Conservation (phyloP, 2,113 vertebrate species). For the Pelecanus crispus region DNA sequence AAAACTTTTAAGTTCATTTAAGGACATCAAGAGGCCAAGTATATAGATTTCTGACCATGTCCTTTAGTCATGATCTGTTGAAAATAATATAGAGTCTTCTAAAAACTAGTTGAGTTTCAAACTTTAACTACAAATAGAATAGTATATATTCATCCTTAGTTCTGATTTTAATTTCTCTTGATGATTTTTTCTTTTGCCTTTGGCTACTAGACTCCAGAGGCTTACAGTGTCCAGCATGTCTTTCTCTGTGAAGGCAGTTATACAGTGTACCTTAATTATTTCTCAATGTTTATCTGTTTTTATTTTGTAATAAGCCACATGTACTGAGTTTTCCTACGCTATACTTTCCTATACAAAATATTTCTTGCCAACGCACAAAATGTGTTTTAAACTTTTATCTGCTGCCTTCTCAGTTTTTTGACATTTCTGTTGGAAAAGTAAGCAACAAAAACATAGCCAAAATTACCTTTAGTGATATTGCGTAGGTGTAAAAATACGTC, state of each 20-base stretch:
- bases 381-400: background rate
- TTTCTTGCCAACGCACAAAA: background rate
- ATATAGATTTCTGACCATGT: background rate
- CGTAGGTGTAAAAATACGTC: background rate
- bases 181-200: background rate
- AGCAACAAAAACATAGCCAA: background rate
- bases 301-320: background rate
- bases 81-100: background rate
- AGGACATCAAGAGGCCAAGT: background rate
- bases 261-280: background rate
- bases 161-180: background rate
- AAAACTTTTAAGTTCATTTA: background rate
- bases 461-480: background rate
- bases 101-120: background rate
- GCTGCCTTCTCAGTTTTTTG: background rate
- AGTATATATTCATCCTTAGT: background rate
- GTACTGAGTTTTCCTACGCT: background rate
- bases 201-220: background rate
- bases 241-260: background rate
- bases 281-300: background rate
- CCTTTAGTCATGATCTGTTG: background rate
- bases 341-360: background rate
- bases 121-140: background rate
- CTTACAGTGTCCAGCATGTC: background rate
- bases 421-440: background rate